These are phyloP conservation scores for Clarias gariepinus DNA, from an alignment of 2,113 vertebrate genomes.

Conservation along the genomic window DNA sequence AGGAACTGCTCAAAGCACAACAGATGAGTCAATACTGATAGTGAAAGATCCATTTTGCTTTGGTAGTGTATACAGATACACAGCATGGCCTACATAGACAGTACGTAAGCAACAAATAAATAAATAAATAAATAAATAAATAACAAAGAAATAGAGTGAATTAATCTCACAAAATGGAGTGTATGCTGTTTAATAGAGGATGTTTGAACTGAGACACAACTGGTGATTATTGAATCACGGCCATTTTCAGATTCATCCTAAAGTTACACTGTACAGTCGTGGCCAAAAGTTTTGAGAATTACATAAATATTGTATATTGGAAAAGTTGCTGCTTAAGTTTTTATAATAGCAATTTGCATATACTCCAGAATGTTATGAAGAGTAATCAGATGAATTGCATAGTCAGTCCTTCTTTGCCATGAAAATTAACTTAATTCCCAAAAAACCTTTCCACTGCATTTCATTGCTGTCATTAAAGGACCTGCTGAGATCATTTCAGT, in stretches of 20 bases:
- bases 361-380: no score
- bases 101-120: background rate
- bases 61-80: conserved; percentile 5
- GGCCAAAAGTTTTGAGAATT: no score
- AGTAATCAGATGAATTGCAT: no score
- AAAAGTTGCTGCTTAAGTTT: no score
- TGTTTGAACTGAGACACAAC: background rate
- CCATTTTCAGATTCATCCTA: conserved; percentile 17
- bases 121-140: no score
- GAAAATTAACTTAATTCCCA: no score
- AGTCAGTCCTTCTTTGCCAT: no score
- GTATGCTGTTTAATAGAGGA: background rate
- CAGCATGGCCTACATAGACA: background rate
- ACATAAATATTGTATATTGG: no score
- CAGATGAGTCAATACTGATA: conserved; percentile 35
- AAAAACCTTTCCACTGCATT: no score
- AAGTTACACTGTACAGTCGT: conserved; percentile 18
- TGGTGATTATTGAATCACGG: background rate
- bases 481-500: no score
- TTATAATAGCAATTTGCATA: no score
- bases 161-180: background rate
- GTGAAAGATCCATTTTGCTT: conserved; percentile 24
- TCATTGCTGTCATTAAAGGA: no score
- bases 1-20: conserved; percentile 28
- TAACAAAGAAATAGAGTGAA: background rate